Evolutionary conservation across 2,113 vertebrate genomes (phyloP), one percentile per base, ranked within the genome.

Genomic region (Perca schrenkii): DNA sequence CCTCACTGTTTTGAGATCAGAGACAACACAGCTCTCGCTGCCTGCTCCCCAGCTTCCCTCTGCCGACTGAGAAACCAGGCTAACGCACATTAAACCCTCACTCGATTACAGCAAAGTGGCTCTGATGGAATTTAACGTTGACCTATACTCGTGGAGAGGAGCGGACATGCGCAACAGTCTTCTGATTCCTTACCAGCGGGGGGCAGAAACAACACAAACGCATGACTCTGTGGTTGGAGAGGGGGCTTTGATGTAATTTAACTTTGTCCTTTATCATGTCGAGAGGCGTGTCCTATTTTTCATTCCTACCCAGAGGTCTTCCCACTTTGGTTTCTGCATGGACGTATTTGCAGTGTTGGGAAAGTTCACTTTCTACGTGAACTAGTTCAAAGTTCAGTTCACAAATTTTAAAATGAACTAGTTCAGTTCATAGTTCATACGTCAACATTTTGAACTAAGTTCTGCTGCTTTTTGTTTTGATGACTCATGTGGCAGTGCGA

Each of bases 71-170:
- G 36, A 34, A 68, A 78, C 62, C 15, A 46, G 36, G n/a, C 43
- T 14, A 63, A 68, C 79, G 63, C 50, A 61, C 84, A 62, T 86
- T 77, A 58, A 69, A 83, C 34, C 70, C 17, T 47, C 47, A 21
- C 28, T 78, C 77, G 54, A 4, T 80, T 65, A 67, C 63, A 65
- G 17, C 19, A 63, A 62, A 82, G 70, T 52, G 69, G 11, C 76
- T 57, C 64, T 69, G 81, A 86, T 83, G 71, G 66, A 34, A 83
- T 83, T 80, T 62, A 77, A 74, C 65, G 8, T 10, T 63, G 63
- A 85, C 74, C 78, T 80, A 11, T 67, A 74, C 80, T 43, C 74
- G 28, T 73, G 53, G 76, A 62, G 79, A 62, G 82, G 58, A 79
- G 15, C 58, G 5, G 54, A 79, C 71, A 53, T 62, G 68, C 61